Conservation (phyloP, 1,140 invertebrate species). For the Ceratitis capitata region DNA sequence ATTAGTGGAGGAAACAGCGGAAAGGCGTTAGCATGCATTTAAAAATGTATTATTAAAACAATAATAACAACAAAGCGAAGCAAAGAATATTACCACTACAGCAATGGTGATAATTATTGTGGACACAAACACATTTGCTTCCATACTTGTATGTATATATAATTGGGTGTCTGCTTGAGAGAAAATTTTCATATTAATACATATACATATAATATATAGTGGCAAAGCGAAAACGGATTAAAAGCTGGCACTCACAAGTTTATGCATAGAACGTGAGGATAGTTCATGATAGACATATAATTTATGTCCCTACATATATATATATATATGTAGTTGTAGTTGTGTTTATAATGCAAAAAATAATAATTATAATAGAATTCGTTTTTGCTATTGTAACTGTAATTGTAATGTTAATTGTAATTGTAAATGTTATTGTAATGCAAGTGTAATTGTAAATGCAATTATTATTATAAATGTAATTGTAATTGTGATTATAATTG, state of each 20-base stretch:
- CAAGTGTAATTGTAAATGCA: not conserved
- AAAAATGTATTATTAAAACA: conserved; percentile 35
- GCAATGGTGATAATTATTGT: not conserved
- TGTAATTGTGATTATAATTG: not conserved
- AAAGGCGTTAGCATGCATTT: conserved; percentile 17
- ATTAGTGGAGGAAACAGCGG: not conserved
- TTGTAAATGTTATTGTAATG: too few relatives aligned
- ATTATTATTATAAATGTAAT: not conserved
- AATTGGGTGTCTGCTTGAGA: too few relatives aligned
- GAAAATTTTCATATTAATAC: too few relatives aligned
- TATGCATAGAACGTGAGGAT: not conserved
- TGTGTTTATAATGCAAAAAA: too few relatives aligned
- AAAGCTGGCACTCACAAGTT: not conserved
- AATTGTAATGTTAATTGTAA: too few relatives aligned
- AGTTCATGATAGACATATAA: too few relatives aligned
- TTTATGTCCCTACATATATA: too few relatives aligned
- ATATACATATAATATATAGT: not conserved
- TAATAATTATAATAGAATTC: too few relatives aligned
- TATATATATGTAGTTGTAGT: not conserved
- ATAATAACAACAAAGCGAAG: not conserved
- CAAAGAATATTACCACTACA: not conserved
- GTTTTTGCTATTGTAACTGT: too few relatives aligned
- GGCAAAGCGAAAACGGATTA: not conserved
- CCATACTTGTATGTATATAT: not conserved
- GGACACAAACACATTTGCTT: not conserved